phyloP scores from a whole-genome alignment of 2,797 vertebrate genomes.

The Aulostomus chinensis region DNA sequence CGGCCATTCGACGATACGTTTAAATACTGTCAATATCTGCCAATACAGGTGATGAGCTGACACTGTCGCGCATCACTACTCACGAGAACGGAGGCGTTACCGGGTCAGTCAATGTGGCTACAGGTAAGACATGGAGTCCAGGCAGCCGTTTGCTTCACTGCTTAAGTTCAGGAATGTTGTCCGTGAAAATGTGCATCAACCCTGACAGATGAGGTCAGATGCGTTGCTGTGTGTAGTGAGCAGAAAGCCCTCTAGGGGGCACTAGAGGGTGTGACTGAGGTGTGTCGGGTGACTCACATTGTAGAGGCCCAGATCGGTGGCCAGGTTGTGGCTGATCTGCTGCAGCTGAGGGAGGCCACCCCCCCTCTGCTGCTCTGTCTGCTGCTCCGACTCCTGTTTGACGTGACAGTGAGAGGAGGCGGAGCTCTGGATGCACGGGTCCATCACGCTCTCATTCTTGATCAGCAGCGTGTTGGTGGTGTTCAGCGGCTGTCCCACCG shows the following conservation, averaged over 20 bases:
- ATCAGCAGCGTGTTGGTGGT: background rate
- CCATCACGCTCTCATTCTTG: slow-evolving; percentile 60
- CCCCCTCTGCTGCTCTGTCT: slow-evolving; percentile 49
- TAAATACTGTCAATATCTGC: too few species aligned
- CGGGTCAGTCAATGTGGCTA: too few species aligned
- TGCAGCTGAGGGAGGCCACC: slow-evolving; percentile 67
- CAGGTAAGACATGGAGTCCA: too few species aligned
- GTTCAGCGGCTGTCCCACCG: slow-evolving; percentile 29
- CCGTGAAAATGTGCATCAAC: too few species aligned
- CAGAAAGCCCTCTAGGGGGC: background rate
- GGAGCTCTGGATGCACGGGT: slow-evolving; percentile 64
- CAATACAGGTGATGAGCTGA: too few species aligned
- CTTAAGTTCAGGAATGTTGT: too few species aligned
- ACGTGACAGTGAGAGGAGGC: slow-evolving; percentile 49
- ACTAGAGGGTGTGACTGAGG: background rate
- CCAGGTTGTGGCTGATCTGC: slow-evolving; percentile 72
- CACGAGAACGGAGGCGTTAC: too few species aligned
- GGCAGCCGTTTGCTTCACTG: too few species aligned
- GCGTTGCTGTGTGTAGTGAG: too few species aligned
- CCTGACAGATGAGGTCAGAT: too few species aligned
- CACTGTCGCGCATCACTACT: too few species aligned
- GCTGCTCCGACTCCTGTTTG: slow-evolving; percentile 60
- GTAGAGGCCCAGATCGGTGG: slow-evolving; percentile 80
- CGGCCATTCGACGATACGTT: too few species aligned
- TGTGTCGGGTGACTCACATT: slow-evolving; percentile 83